A percentile compares a stretch with the other conserved stretches of the same genome.
Conservation (phyloP, 2,797 vertebrate genomes). For the Phalanger gymnotis region DNA sequence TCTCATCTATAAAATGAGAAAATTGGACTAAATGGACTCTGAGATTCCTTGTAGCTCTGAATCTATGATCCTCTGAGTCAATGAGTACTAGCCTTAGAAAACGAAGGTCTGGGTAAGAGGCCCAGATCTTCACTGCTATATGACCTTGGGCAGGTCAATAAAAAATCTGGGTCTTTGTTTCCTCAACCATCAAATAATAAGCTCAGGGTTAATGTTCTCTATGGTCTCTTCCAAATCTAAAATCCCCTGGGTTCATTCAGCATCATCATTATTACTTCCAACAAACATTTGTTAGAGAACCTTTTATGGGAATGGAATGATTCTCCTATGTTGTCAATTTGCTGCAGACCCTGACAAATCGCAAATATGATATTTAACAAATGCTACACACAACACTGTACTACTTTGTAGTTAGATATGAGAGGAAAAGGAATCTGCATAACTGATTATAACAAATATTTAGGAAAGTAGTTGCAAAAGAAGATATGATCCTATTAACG, state of each 20-base stretch:
- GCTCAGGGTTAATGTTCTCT: background rate
- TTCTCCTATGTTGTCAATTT: background rate
- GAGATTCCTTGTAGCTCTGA: background rate
- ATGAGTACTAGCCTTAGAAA: background rate
- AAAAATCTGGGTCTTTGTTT: background rate
- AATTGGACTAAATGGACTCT: background rate
- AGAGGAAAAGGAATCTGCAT: background rate
- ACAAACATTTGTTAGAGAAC: background rate
- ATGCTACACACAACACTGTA: background rate
- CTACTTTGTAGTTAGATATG: background rate
- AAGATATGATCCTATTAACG: constrained; percentile 23
- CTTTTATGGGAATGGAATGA: background rate
- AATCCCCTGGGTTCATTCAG: background rate
- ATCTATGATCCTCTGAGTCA: background rate
- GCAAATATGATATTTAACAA: background rate
- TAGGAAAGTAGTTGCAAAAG: background rate
- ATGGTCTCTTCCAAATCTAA: background rate
- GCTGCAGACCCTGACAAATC: background rate
- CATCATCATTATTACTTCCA: background rate
- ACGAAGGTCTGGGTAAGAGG: background rate
- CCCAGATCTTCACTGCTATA: background rate
- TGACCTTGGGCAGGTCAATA: background rate
- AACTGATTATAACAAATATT: background rate
- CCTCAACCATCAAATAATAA: background rate
- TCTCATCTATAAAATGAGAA: background rate